A percentile compares a stretch with the other conserved stretches of the same genome.
Conservation (phyloP, 2,888 invertebrate species). For the Eledone cirrhosa region DNA sequence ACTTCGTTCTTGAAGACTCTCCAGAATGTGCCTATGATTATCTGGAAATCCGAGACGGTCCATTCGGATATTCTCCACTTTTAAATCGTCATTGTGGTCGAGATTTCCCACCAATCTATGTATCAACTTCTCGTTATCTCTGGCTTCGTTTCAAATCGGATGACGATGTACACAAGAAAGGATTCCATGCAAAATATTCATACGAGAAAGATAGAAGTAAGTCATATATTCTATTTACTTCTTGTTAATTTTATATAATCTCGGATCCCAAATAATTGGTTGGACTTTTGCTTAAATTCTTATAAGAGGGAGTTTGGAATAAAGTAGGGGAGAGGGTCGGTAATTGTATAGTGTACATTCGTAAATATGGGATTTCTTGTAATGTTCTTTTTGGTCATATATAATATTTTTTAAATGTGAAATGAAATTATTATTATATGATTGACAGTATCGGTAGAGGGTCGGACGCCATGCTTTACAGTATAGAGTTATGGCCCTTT, state of each 20-base stretch:
- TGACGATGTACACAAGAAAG: constrained; percentile 80
- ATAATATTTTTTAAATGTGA: too few relatives aligned
- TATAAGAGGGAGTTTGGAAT: too few relatives aligned
- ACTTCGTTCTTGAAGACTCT: constrained; percentile 78
- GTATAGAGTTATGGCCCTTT: too few relatives aligned
- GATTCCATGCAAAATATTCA: constrained; percentile 79
- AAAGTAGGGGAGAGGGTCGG: too few relatives aligned
- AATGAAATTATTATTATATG: too few relatives aligned
- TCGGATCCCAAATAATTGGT: too few relatives aligned
- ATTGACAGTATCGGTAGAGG: too few relatives aligned
- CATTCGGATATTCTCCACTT: constrained; percentile 69
- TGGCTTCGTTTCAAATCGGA: constrained; percentile 85
- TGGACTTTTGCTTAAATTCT: not conserved
- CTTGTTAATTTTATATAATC: not conserved
- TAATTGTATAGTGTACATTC: too few relatives aligned
- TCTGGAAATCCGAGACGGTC: constrained; percentile 84
- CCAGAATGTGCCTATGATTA: constrained; percentile 81
- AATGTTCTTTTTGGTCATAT: too few relatives aligned
- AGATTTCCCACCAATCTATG: constrained; percentile 77
- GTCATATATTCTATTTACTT: constrained; percentile 21
- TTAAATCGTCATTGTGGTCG: constrained; percentile 76
- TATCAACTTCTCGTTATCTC: constrained; percentile 78
- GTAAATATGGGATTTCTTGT: too few relatives aligned
- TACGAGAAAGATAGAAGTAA: constrained; percentile 49
- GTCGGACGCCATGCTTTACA: too few relatives aligned